A percentile compares a stretch with the other conserved stretches of the same genome.
Evolutionary conservation across 2,113 vertebrate genomes (phyloP).

Genomic region (Tinamus guttatus): DNA sequence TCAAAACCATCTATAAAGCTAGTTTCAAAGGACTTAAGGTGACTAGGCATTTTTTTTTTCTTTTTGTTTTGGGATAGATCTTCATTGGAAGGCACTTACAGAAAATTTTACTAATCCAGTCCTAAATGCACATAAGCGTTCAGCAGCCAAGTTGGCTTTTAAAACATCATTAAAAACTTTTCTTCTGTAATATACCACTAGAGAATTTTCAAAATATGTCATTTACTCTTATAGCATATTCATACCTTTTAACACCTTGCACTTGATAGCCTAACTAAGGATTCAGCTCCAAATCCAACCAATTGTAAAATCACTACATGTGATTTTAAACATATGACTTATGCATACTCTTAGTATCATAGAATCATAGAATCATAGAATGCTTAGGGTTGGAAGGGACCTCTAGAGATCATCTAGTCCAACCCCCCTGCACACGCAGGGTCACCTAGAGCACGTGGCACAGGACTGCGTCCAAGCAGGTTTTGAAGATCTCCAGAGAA

Average conservation of each 20-base stretch:
- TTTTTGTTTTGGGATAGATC: not conserved
- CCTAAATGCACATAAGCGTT: not conserved
- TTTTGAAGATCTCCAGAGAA: too few species aligned
- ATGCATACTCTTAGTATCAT: accelerated
- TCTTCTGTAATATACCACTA: not conserved
- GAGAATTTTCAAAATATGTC: not conserved
- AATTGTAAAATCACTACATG: not conserved
- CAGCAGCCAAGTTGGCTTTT: not conserved
- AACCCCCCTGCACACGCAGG: too few species aligned
- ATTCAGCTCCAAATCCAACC: not conserved
- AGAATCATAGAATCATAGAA: too few species aligned
- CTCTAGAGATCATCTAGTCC: too few species aligned
- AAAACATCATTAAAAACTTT: not conserved
- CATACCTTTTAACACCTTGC: not conserved
- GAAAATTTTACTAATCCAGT: not conserved
- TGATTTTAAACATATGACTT: not conserved
- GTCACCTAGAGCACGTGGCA: too few species aligned
- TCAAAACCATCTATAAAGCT: not conserved
- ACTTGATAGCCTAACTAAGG: not conserved
- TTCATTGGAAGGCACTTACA: not conserved
- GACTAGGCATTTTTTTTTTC: not conserved
- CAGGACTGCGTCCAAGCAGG: too few species aligned
- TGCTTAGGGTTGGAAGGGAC: too few species aligned
- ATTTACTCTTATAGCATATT: not conserved
- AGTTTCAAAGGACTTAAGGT: not conserved